A percentile compares a stretch with the other conserved stretches of the same genome.
Conservation (phyloP, 2,113 vertebrate genomes). For the Pyxicephalus adspersus region DNA sequence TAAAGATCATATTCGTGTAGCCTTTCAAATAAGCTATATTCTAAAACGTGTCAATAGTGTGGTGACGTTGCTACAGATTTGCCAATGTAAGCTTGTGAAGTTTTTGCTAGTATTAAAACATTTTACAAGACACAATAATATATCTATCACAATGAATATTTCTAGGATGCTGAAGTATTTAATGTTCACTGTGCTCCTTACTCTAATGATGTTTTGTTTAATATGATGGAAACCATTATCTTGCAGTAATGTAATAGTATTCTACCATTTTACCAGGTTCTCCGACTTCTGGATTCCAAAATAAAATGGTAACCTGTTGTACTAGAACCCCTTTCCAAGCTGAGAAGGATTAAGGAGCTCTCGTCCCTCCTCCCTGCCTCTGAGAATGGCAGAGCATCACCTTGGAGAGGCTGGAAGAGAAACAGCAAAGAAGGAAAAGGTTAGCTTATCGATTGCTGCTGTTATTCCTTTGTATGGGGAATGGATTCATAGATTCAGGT, state of each 20-base stretch:
- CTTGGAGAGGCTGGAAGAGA: slow-evolving; percentile 43
- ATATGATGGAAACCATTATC: too few species aligned
- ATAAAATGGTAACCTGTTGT: not conserved
- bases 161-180: too few species aligned
- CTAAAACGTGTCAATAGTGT: too few species aligned
- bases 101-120: too few species aligned
- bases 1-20: too few species aligned
- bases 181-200: too few species aligned
- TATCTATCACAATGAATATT: too few species aligned
- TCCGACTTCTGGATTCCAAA: not conserved
- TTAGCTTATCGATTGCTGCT: slow-evolving; percentile 53
- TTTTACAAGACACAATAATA: too few species aligned
- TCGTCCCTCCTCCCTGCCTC: slow-evolving; percentile 17
- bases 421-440: slow-evolving; percentile 52
- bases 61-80: too few species aligned
- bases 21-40: too few species aligned
- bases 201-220: too few species aligned
- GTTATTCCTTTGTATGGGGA: slow-evolving; percentile 56
- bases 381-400: slow-evolving; percentile 48
- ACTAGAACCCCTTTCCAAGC: not conserved
- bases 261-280: not conserved
- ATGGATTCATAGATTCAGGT: slow-evolving; percentile 57
- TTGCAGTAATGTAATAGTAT: not conserved
- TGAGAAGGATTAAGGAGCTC: slow-evolving; percentile 30
- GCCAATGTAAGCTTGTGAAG: too few species aligned